Base-by-base conservation (phyloP, 2,797 vertebrate species). In the Apodemus agrarius region DNA sequence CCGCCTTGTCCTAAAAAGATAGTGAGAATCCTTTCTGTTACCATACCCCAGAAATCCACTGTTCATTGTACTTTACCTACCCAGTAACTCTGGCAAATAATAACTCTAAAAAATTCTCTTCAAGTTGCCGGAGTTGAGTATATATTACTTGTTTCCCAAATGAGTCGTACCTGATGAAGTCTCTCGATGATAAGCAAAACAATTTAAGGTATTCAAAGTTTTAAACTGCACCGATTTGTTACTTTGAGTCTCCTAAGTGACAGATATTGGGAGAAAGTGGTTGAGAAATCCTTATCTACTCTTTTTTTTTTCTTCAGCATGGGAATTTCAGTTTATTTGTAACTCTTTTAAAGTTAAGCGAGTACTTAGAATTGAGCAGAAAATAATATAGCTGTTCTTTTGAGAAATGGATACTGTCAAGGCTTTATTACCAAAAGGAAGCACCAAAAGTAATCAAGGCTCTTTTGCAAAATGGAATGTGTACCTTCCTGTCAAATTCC, bases 371-470 rank as follows among this genome's bases (percentile, higher is more conserved):
- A 86, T 94, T 96, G 94, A 97, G 89, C 34, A 96, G 90, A 96
- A 98, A 97, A 97, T 97, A 97, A 98, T 97, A 97, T 94, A 97
- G 78, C 74, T 94, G 87, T 94, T 96, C 95, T 96, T 97, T 92
- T 97, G 97, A 98, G 97, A 96, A 97, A 97, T 98, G 81, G 97
- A 94, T 96, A 90, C 88, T 97, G 96, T 96, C 97, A 96, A 67
- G 78, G 22, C 46, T 98, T 97, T 97, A 97, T 97, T 97, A 95
- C 94, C 84, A 93, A 89, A 81, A 97, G 95, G 95, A 97, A 97
- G 91, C 84, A 89, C 67, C 19, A 22, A 96, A 96, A 96, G 93
- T 97, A 97, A 97, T 97, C 97, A 97, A 96, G 84, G 91, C 90
- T 97, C 87, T 97, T 97, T 97, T 96, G 89, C 95, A 97, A 96